Base-by-base conservation (phyloP, 2,888 invertebrate genomes). In the Pimpla rufipes region DNA sequence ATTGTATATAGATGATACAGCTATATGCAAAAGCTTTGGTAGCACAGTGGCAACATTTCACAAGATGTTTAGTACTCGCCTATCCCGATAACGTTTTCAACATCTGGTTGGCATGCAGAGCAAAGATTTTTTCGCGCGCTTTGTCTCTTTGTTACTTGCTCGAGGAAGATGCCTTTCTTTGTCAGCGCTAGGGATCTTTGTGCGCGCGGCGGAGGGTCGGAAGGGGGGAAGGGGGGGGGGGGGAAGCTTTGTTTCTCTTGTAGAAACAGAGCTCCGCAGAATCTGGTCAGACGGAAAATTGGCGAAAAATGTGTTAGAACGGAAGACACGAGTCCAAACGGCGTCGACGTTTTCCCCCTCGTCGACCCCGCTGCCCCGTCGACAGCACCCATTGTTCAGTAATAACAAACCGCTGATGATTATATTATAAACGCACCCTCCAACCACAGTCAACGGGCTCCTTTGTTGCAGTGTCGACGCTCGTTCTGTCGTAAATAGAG, bases 71-170 rank as follows among this genome's bases (percentile, higher is more conserved):
- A 50, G 18, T 18, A 8, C 18, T 5, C 50, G 11, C 13, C n/a
- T 23, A 52, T 8, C 55, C 52, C 52, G 52, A 50, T 37, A 66
- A 55, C 45, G 10, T 16, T 55, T 68, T 29, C 62, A 50, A 78
- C 77, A 78, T 78, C 77, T 78, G 77, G 68, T 78, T 59, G 45
- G 50, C 70, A 70, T 47, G 77, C 68, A 52, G 64, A 67, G 62
- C 68, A 67, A 16, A 55, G 40, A 62, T 62, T 62, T 18, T 50
- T 47, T 59, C 23, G 5, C 18, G 59, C 6, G 37, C 55, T 13
- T 40, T 40, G 37, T 40, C 16, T 47, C 45, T 67, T 68, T 76
- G 67, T 75, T 75, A 66, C 75, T 52, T 75, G 64, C 64, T 40
- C 13, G 16, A 50, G 16, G 18, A 7, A 8, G 16, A 50, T 50